Percentiles rank a stretch among this genome's conserved stretches.
Conservation (phyloP, 2,797 vertebrate genomes). For the Myotis findleyi region DNA sequence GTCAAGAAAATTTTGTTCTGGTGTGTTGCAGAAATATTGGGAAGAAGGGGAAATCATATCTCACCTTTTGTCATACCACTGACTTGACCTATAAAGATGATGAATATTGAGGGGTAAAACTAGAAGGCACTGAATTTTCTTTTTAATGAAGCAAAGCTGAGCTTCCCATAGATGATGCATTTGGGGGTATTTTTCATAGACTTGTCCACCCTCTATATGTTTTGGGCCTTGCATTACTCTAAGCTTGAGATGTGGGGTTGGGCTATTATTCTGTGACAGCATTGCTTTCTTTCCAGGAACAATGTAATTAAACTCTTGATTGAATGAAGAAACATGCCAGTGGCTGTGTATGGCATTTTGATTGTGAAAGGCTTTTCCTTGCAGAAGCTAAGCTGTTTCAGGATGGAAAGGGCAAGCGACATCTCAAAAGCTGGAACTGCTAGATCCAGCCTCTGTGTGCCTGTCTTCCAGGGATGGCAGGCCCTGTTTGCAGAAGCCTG, state of each 20-base stretch:
- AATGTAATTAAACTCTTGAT: slow-evolving; percentile 60
- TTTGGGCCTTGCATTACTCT: not conserved
- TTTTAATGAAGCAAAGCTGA: slow-evolving; percentile 67
- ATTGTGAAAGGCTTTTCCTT: slow-evolving; percentile 43
- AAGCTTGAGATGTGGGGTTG: not conserved
- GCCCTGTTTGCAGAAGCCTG: not conserved
- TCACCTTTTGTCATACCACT: not conserved
- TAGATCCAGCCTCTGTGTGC: not conserved
- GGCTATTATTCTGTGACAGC: not conserved
- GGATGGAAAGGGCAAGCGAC: slow-evolving; percentile 48
- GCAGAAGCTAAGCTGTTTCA: slow-evolving; percentile 31
- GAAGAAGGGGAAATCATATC: not conserved
- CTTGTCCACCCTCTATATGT: slow-evolving; percentile 10
- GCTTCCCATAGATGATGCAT: slow-evolving; percentile 65
- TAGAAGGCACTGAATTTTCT: slow-evolving; percentile 52
- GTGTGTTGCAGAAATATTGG: slow-evolving; percentile 33
- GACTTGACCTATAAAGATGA: slow-evolving; percentile 35
- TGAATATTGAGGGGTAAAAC: not conserved
- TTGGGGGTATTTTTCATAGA: slow-evolving; percentile 52
- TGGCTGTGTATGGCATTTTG: slow-evolving; percentile 63
- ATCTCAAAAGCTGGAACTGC: not conserved
- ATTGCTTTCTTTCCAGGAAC: slow-evolving; percentile 47
- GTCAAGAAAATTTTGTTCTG: not conserved
- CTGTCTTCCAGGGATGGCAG: not conserved
- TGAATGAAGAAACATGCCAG: slow-evolving; percentile 46